phyloP scores from a whole-genome alignment of 2,888 invertebrate genomes.

The Leptopterna dolabrata region DNA sequence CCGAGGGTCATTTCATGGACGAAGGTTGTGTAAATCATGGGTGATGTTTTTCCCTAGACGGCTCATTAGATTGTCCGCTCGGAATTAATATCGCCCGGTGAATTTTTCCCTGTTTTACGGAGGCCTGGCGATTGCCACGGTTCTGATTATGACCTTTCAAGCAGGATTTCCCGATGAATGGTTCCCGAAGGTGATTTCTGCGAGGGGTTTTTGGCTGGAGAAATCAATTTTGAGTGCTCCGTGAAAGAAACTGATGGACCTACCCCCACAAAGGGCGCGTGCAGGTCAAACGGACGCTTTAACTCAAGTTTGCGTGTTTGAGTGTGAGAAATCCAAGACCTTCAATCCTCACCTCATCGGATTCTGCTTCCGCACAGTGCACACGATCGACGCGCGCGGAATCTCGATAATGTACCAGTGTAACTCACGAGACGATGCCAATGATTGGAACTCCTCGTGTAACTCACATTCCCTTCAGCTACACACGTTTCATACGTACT shows the following conservation, averaged over 20 bases:
- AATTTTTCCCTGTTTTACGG: not conserved
- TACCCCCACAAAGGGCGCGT: not conserved
- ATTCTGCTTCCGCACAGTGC: not conserved
- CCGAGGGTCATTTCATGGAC: slow-evolving; percentile 8
- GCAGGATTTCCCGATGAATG: not conserved
- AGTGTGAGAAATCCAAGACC: not conserved
- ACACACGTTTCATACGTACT: too few species aligned
- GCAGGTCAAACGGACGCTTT: not conserved
- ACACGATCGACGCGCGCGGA: not conserved
- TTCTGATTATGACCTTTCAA: slow-evolving; percentile 26
- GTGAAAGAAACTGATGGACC: not conserved
- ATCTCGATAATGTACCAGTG: not conserved
- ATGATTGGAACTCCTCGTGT: not conserved
- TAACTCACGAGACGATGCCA: not conserved
- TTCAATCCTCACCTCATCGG: not conserved
- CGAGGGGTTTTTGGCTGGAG: not conserved
- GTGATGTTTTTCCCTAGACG: not conserved
- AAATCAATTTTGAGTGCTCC: not conserved
- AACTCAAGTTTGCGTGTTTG: not conserved
- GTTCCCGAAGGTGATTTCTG: not conserved
- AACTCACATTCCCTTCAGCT: not conserved
- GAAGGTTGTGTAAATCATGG: not conserved
- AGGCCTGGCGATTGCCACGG: not conserved
- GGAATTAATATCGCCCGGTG: not conserved
- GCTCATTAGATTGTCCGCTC: not conserved